These are phyloP conservation scores for Malacoctenus gilli DNA, from an alignment of 2,797 vertebrate species.

Conservation along the genomic window DNA sequence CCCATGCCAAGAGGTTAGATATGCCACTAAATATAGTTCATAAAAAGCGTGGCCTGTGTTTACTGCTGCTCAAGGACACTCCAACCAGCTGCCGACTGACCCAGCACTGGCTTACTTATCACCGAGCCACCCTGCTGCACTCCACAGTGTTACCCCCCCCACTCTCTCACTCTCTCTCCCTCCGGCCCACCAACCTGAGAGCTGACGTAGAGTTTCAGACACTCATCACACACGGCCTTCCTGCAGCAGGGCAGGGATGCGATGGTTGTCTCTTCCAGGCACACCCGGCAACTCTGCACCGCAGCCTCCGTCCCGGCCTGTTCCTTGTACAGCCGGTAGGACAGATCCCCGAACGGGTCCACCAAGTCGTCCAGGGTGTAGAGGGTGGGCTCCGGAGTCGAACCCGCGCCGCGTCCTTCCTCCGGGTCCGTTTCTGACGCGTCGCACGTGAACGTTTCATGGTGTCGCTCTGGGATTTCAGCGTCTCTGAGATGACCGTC, in stretches of 20 bases:
- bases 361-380: slow-evolving; percentile 82
- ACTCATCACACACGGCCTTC: slow-evolving; percentile 94
- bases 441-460: slow-evolving; percentile 40
- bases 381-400: slow-evolving; percentile 51
- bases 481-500: slow-evolving; percentile 72
- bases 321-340: slow-evolving; percentile 58
- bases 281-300: slow-evolving; percentile 89
- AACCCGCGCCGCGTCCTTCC: slow-evolving; percentile 33
- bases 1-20: no score
- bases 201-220: slow-evolving; percentile 92
- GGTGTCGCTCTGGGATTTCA: slow-evolving; percentile 35
- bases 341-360: slow-evolving; percentile 69
- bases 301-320: slow-evolving; percentile 24
- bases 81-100: slow-evolving; percentile 13
- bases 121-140: slow-evolving; percentile 10
- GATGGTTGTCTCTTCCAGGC: slow-evolving; percentile 90
- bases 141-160: not conserved
- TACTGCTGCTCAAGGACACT: slow-evolving; percentile 26
- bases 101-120: slow-evolving; percentile 5
- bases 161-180: no score
- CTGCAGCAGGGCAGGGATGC: slow-evolving; percentile 92
- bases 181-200: slow-evolving; percentile 83
- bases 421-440: slow-evolving; percentile 34
- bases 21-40: no score
- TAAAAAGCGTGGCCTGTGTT: slow-evolving; percentile 6